Percentiles rank a stretch among this genome's conserved stretches.
Conservation (phyloP, 2,888 invertebrate species). For the Biston stratarius region DNA sequence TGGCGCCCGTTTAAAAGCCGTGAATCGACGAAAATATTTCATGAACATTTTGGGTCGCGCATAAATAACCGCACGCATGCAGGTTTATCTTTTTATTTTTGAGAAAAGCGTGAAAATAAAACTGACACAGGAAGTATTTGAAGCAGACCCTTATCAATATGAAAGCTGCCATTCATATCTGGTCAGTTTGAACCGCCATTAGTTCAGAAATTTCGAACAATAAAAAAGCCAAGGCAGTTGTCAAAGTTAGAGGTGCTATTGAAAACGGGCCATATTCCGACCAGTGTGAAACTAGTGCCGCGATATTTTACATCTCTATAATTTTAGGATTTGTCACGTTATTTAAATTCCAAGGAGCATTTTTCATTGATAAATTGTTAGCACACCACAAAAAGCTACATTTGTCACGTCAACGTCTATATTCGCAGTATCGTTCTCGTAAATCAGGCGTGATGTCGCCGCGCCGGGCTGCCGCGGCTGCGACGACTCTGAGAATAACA, state of each 20-base stretch:
- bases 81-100: constrained; percentile 32
- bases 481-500: background rate
- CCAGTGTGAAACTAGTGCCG: constrained; percentile 4
- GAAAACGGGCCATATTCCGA: background rate
- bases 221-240: constrained; percentile 14
- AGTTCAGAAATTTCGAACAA: constrained; percentile 11
- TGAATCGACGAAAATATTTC: constrained; percentile 37
- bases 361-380: constrained; percentile 21
- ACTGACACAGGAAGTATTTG: constrained; percentile 24
- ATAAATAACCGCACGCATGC: constrained; percentile 26
- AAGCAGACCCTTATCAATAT: constrained; percentile 24
- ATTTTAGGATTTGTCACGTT: constrained; percentile 15
- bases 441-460: constrained; percentile 45
- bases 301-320: constrained; percentile 15
- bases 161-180: constrained; percentile 8
- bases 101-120: constrained; percentile 24
- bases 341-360: constrained; percentile 19
- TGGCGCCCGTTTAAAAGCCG: constrained; percentile 32
- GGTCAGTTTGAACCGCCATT: constrained; percentile 7
- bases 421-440: constrained; percentile 44
- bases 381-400: constrained; percentile 26
- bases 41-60: constrained; percentile 24
- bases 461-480: constrained; percentile 20
- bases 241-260: constrained; percentile 1
- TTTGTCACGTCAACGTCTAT: constrained; percentile 32